Evolutionary conservation across 2,888 invertebrate species (phyloP).

Genomic region (Stenolophus ochropezus): DNA sequence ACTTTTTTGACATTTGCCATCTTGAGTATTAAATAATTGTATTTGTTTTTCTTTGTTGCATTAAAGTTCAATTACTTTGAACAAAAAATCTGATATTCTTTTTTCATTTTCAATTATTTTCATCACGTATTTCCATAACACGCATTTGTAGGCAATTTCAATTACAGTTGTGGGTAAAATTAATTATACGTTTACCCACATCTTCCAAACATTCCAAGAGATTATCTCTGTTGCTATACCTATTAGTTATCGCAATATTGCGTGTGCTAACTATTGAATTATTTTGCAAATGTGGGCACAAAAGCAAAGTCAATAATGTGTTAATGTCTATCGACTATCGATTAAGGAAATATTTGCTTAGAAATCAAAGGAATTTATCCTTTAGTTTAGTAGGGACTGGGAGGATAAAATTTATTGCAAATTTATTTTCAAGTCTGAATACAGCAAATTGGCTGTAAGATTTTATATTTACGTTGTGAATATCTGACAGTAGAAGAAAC

Average conservation of each 20-base stretch:
- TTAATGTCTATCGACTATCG: not conserved
- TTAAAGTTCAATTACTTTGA: too few relatives aligned
- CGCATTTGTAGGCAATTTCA: slow-evolving; percentile 16
- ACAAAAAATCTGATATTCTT: not conserved
- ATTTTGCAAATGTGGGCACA: not conserved
- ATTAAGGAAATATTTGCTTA: not conserved
- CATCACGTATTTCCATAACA: slow-evolving; percentile 23
- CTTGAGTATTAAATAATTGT: too few relatives aligned
- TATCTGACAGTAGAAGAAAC: slow-evolving; percentile 5
- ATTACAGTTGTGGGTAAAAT: slow-evolving; percentile 23
- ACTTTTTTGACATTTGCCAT: too few relatives aligned
- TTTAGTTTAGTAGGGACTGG: not conserved
- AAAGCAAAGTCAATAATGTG: not conserved
- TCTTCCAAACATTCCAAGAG: not conserved
- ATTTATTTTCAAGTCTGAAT: not conserved
- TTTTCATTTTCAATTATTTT: slow-evolving; percentile 18
- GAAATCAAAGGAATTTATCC: not conserved
- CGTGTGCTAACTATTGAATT: not conserved
- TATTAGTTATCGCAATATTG: not conserved
- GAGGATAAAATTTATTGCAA: not conserved
- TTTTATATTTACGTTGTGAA: slow-evolving; percentile 9
- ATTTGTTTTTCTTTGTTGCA: too few relatives aligned
- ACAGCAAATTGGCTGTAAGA: slow-evolving; percentile 10
- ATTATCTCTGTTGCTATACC: not conserved
- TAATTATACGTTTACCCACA: not conserved